phyloP scores from a whole-genome alignment of 2,797 vertebrate genomes.

The Aotus griseimembra region DNA sequence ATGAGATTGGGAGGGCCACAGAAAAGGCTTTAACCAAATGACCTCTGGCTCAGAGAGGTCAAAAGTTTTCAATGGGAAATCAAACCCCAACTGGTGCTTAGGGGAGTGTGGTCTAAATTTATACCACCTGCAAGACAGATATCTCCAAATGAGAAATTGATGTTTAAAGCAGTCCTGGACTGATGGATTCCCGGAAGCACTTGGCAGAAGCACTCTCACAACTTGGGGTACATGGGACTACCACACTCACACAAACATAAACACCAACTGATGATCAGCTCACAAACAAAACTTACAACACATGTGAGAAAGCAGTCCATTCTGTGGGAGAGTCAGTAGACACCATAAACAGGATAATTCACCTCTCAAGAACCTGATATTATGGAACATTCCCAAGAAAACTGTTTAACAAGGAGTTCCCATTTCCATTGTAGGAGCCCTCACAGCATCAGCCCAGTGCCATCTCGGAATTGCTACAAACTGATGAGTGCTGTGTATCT shows the following conservation, averaged over 20 bases:
- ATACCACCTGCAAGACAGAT: background rate
- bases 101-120: constrained; percentile 33
- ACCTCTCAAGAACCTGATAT: background rate
- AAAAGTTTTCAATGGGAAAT: constrained; percentile 13
- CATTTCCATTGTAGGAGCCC: background rate
- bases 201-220: background rate
- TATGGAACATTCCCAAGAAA: background rate
- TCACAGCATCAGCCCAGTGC: background rate
- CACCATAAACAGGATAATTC: background rate
- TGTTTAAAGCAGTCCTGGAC: background rate
- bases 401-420: background rate
- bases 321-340: background rate
- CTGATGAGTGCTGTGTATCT: background rate
- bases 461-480: background rate
- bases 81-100: background rate
- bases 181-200: background rate
- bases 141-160: background rate
- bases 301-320: background rate
- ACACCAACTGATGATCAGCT: background rate
- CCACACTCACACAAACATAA: background rate
- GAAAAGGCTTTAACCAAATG: background rate
- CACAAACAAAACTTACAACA: background rate
- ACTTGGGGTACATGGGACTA: background rate
- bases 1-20: background rate
- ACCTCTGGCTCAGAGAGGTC: background rate